A percentile compares a stretch with the other conserved stretches of the same genome.
Conservation (phyloP, 2,797 vertebrate genomes). For the Ataeniobius toweri region DNA sequence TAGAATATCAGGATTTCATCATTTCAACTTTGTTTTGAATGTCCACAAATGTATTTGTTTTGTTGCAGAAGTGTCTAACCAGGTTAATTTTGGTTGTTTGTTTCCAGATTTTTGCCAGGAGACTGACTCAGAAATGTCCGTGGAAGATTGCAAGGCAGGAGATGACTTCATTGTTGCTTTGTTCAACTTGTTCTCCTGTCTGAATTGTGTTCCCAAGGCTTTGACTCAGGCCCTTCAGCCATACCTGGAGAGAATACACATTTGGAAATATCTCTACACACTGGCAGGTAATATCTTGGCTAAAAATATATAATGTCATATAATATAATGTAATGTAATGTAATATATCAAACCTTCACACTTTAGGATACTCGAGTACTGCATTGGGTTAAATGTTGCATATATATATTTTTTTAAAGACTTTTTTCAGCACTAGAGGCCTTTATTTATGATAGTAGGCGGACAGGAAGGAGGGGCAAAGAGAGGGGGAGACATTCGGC, state of each 20-base stretch:
- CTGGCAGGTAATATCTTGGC: constrained; percentile 83
- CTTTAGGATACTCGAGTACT: neutral
- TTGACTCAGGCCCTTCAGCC: constrained; percentile 85
- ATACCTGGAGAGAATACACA: constrained; percentile 85
- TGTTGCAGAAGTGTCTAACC: constrained; percentile 19
- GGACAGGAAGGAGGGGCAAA: too few relatives aligned
- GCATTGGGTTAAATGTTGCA: neutral
- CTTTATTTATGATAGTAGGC: too few relatives aligned
- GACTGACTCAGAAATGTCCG: constrained; percentile 43
- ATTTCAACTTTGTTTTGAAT: constrained; percentile 38
- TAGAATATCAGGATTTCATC: constrained; percentile 35
- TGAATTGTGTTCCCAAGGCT: constrained; percentile 84
- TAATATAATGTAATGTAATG: too few relatives aligned
- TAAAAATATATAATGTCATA: neutral
- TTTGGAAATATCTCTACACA: constrained; percentile 88
- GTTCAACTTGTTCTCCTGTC: constrained; percentile 84
- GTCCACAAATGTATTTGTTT: constrained; percentile 33
- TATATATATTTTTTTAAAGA: too few relatives aligned
- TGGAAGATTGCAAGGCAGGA: constrained; percentile 60
- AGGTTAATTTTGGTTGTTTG: constrained; percentile 7
- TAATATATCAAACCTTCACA: neutral
- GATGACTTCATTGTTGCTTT: constrained; percentile 81
- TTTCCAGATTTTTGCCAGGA: constrained; percentile 73
- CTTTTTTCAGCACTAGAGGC: too few relatives aligned
- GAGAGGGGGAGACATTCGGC: too few relatives aligned